Evolutionary conservation across 2,113 vertebrate species (phyloP), one percentile per base, ranked within the genome.

Genomic region (Oreamnos americanus): DNA sequence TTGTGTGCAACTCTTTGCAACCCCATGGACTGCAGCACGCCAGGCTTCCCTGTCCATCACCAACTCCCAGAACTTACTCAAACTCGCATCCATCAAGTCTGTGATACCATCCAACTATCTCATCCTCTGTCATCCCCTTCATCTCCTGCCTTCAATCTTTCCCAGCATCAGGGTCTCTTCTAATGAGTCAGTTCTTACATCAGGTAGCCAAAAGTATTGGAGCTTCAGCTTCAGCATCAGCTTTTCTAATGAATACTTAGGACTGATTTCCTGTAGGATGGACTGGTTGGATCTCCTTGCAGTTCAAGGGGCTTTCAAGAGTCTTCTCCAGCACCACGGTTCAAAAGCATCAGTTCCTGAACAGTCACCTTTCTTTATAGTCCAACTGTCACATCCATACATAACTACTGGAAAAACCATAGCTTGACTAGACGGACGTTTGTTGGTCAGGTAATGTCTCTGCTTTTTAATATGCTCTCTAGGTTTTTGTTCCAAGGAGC

Each of bases 1-100:
- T 74, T 3, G 0, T 39, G 2, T 39, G 10, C 0, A 2, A 39
- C 10, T 74, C 36, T 74, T 23, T 74, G 67, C n/a, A 6, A 6
- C 21, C 19, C n/a, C 19, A 6, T 25, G 67, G 21, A 23, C 67
- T 39, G 21, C 10, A 74, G 36, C 36, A 39, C 0, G 1, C 67
- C n/a, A 39, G n/a, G 19, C 36, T 13, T 74, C 67, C 67, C 21
- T 74, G 67, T 23, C 19, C 21, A 25, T 39, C 67, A 74, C 36
- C n/a, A 39, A 39, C 36, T 74, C 67, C 36, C 9, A 0, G 67
- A 39, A 36, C 67, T 39, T 39, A 36, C 67, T 25, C 67, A 39
- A 23, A 23, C 67, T 39, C 67, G 25, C 23, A 36, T 39, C 67
- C 67, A 23, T 39, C 10, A 5, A 74, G n/a, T 74, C 10, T 23